Conservation (phyloP, 2,888 invertebrate species). For the Maniola hyperantus region DNA sequence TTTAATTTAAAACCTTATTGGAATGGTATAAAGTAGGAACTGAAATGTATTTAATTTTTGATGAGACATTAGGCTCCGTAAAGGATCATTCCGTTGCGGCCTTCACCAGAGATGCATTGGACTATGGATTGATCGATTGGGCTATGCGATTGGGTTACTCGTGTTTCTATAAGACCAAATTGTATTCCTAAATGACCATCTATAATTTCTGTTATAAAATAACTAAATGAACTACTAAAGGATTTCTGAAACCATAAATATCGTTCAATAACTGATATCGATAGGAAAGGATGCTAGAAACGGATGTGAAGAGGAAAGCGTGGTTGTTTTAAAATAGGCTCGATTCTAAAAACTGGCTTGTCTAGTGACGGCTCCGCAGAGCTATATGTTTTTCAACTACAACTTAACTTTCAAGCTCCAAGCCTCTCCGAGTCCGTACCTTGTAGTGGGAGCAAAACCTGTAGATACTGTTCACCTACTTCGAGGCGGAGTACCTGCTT, state of each 20-base stretch:
- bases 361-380: constrained; percentile 55
- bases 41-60: constrained; percentile 23
- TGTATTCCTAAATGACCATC: constrained; percentile 20
- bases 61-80: constrained; percentile 57
- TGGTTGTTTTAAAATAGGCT: constrained; percentile 30
- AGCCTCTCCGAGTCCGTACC: constrained; percentile 71
- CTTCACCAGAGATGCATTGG: constrained; percentile 79
- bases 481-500: constrained; percentile 74
- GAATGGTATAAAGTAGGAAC: constrained; percentile 25
- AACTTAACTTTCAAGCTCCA: constrained; percentile 72
- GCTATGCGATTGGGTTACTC: constrained; percentile 32
- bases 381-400: constrained; percentile 64
- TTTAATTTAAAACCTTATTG: constrained; percentile 42
- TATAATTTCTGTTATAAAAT: constrained; percentile 23
- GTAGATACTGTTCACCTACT: constrained; percentile 79
- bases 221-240: constrained; percentile 19
- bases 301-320: constrained; percentile 24
- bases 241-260: constrained; percentile 10
- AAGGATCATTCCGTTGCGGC: constrained; percentile 74
- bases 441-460: constrained; percentile 83
- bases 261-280: background rate
- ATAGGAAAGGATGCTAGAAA: constrained; percentile 13
- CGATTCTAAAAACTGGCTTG: constrained; percentile 43
- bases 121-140: constrained; percentile 62
- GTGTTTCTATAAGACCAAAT: too few relatives aligned